A percentile compares a stretch with the other conserved stretches of the same genome.
Evolutionary conservation across 2,888 invertebrate species (phyloP).

Genomic region (Acleris sparsana): DNA sequence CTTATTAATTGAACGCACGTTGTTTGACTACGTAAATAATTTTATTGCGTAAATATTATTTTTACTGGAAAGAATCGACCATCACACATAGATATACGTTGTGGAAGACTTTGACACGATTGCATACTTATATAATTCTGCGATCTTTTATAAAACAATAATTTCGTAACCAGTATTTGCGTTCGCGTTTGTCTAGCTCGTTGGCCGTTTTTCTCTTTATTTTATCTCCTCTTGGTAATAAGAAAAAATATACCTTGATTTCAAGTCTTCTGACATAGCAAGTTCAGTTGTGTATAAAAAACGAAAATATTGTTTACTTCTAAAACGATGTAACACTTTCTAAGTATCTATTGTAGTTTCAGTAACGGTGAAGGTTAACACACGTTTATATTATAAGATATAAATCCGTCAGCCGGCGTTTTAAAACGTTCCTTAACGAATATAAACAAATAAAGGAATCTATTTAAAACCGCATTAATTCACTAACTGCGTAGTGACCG

Average conservation of each 20-base stretch:
- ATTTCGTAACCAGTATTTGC: neutral
- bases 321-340: neutral
- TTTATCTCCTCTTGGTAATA: too few relatives aligned
- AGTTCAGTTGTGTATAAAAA: neutral
- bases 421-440: conserved; percentile 23
- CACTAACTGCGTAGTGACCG: conserved; percentile 20
- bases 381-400: conserved; percentile 12
- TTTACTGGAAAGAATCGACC: too few relatives aligned
- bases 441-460: conserved; percentile 28
- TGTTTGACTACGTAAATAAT: neutral
- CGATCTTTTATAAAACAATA: neutral
- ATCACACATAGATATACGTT: too few relatives aligned
- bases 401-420: conserved; percentile 27
- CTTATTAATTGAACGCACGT: conserved; percentile 15
- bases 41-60: neutral
- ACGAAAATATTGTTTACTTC: neutral
- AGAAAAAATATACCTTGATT: too few relatives aligned
- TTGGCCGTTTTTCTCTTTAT: neutral
- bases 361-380: conserved; percentile 4
- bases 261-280: too few relatives aligned
- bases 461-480: conserved; percentile 30
- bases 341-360: neutral
- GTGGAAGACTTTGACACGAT: too few relatives aligned
- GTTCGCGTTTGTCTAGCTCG: neutral
- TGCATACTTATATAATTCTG: too few relatives aligned